Evolutionary conservation across 2,113 vertebrate genomes (phyloP).

Genomic region (Barnardius zonarius): DNA sequence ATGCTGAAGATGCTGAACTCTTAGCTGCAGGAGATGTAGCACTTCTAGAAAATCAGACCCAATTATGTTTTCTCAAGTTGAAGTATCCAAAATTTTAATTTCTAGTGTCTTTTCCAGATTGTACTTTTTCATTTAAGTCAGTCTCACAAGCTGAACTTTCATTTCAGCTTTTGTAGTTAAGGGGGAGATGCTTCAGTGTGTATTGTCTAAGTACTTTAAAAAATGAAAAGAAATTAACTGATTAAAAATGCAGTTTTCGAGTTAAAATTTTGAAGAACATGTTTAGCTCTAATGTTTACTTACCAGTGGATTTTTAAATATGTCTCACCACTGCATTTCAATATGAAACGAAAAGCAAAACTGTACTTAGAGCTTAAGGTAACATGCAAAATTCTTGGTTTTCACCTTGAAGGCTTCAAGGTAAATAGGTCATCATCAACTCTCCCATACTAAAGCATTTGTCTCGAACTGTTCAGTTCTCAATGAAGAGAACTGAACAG

Average conservation of each 20-base stretch:
- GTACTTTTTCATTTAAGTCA: neutral
- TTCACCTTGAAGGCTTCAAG: neutral
- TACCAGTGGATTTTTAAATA: neutral
- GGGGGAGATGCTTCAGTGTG: neutral
- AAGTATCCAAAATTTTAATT: neutral
- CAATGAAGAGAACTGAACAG: neutral
- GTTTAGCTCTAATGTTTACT: neutral
- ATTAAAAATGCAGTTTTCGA: neutral
- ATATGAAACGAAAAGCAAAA: neutral
- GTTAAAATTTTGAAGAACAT: neutral
- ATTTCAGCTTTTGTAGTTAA: neutral
- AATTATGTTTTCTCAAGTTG: neutral
- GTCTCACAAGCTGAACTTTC: neutral
- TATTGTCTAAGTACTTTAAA: neutral
- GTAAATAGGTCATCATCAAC: neutral
- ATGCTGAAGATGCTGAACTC: neutral
- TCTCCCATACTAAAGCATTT: neutral
- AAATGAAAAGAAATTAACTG: slow-evolving; percentile 1
- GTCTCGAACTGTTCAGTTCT: neutral
- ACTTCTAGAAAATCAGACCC: neutral
- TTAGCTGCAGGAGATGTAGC: neutral
- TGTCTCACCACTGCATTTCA: neutral
- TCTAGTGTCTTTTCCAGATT: neutral
- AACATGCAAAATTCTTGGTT: neutral
- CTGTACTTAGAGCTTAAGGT: neutral